Evolutionary conservation across 2,113 vertebrate species (phyloP).

Genomic region (Pithys albifrons): DNA sequence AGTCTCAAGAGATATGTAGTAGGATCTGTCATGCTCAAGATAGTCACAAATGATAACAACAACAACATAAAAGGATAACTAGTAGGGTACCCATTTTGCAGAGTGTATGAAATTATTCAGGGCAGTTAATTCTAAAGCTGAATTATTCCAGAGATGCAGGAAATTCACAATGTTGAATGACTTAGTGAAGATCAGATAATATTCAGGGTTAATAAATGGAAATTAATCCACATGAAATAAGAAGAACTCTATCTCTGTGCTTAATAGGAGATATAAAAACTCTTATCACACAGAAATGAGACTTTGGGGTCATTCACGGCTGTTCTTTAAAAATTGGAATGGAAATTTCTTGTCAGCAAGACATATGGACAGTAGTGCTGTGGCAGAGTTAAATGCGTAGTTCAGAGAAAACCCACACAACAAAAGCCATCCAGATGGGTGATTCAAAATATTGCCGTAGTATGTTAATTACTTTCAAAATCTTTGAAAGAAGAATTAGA

Average conservation of each 20-base stretch:
- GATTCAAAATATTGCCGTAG: not conserved
- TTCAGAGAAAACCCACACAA: slow-evolving; percentile 11
- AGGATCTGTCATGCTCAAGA: not conserved
- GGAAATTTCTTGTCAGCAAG: not conserved
- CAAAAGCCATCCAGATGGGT: not conserved
- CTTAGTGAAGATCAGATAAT: not conserved
- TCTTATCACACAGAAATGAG: not conserved
- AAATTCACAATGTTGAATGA: not conserved
- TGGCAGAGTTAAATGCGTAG: not conserved
- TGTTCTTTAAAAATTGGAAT: not conserved
- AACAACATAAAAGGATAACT: not conserved
- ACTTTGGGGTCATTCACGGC: not conserved
- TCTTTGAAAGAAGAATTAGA: not conserved
- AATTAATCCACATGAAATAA: not conserved
- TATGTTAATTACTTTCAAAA: not conserved
- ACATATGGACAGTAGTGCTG: not conserved
- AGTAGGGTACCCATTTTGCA: not conserved
- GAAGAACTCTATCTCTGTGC: not conserved
- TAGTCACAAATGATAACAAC: not conserved
- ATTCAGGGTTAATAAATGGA: not conserved
- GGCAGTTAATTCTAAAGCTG: not conserved
- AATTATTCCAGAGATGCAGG: not conserved
- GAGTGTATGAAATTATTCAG: not conserved
- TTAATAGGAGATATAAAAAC: not conserved
- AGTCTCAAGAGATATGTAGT: not conserved